These are phyloP conservation scores for Rhinatrema bivittatum DNA, from an alignment of 2,797 vertebrate species.

Conservation along the genomic window DNA sequence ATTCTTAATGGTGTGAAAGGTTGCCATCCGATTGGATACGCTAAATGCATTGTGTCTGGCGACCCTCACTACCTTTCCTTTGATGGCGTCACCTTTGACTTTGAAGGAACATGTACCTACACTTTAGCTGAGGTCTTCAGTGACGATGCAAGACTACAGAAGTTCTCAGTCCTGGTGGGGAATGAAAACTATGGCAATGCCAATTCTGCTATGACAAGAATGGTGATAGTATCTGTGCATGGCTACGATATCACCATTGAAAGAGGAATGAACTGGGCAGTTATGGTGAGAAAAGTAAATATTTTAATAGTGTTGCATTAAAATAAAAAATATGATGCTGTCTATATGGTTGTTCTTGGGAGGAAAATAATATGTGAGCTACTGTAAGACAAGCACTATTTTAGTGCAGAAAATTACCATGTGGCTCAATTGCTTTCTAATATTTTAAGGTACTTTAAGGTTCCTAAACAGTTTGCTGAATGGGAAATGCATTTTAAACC, in stretches of 20 bases:
- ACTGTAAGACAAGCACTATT: too few species aligned
- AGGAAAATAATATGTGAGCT: too few species aligned
- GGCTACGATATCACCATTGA: constrained; percentile 27
- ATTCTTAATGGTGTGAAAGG: too few species aligned
- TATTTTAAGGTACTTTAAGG: too few species aligned
- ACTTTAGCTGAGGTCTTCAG: constrained; percentile 28
- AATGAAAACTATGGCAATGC: constrained; percentile 13
- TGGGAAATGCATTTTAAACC: too few species aligned
- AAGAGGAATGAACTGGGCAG: constrained; percentile 44
- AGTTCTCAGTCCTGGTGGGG: constrained; percentile 36
- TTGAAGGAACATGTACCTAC: constrained; percentile 70
- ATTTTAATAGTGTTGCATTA: too few species aligned
- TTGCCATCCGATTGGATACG: not conserved
- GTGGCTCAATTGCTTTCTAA: too few species aligned
- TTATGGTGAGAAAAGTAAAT: constrained; percentile 32
- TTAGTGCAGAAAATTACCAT: too few species aligned
- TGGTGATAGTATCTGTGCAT: constrained; percentile 18
- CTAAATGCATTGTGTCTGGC: not conserved
- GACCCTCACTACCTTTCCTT: constrained; percentile 31
- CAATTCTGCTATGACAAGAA: constrained; percentile 26
- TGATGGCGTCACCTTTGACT: constrained; percentile 54
- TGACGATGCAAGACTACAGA: constrained; percentile 21
- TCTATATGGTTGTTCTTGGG: too few species aligned
- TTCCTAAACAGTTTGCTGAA: too few species aligned
- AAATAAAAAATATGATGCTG: too few species aligned